Base-by-base conservation (phyloP, 2,797 vertebrate species). In the Sebastes ruberrimus region DNA sequence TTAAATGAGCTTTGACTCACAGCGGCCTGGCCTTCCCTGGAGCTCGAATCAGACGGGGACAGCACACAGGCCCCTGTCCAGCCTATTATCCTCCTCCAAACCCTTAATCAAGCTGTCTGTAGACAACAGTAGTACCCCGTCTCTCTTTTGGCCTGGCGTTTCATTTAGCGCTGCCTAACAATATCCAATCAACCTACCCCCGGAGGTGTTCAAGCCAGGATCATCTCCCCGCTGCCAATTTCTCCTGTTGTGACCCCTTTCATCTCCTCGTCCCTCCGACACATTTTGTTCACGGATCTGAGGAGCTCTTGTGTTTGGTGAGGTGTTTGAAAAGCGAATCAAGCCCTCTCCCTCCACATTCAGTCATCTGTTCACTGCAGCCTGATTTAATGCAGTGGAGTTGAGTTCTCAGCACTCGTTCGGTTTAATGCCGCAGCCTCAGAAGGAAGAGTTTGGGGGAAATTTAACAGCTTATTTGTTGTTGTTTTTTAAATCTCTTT, bases 1-100 rank as follows among this genome's bases (percentile, higher is more conserved):
- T 93, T 90, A 93, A 94, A 94, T 92, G 74, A 92, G 92, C 80
- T 86, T 93, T 91, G 92, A 92, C 88, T 93, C 88, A 89, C 81
- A 80, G 87, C 65, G 86, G 88, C 83, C 84, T 72, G 82, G 89
- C 89, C 86, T 83, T 88, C 92, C 91, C 89, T 81, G 87, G 86
- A 91, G 88, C 92, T 74, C 4, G 77, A 91, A 86, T 91, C 89
- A 84, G 89, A 88, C 25, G 57, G 84, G 82, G 82, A 85, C 84
- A 65, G 82, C 87, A 84, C 76, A 74, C 70, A 81, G 90, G 80
- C 76, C 76, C 76, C 74, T 66, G 67, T 91, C 90, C 87, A 84
- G 86, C 86, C 88, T 88, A 85, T 90, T 87, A 90, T 83, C 71
- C 33, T 88, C 86, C 89, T 92, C 88, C 82, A 88, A 88, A 88